Percentiles rank a stretch among this genome's conserved stretches.
Conservation (phyloP, 2,113 vertebrate genomes). For the Heloderma charlesbogerti region DNA sequence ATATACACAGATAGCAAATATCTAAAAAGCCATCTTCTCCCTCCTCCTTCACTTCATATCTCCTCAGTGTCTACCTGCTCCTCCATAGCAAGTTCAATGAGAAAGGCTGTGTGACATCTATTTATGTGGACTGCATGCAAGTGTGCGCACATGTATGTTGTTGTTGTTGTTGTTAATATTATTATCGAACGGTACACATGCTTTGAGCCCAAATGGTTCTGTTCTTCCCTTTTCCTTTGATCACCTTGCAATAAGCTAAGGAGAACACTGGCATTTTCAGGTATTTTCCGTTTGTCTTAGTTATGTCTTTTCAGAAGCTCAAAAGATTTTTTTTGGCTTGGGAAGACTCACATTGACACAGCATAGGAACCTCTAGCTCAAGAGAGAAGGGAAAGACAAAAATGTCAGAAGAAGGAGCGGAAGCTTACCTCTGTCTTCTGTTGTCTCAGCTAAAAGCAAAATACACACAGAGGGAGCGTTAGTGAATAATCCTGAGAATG, state of each 20-base stretch:
- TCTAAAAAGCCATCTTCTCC: background rate
- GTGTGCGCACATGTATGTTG: too few relatives aligned
- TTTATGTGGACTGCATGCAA: background rate
- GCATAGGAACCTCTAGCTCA: background rate
- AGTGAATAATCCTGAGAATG: background rate
- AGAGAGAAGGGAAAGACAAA: background rate
- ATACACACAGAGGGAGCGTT: background rate
- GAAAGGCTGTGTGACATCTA: background rate
- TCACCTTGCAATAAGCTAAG: background rate
- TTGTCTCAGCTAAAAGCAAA: background rate
- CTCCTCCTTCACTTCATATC: too few relatives aligned
- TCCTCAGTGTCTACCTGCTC: background rate
- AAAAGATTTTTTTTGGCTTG: background rate
- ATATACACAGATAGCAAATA: background rate
- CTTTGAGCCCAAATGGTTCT: background rate
- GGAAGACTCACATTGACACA: background rate
- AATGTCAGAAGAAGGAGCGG: background rate
- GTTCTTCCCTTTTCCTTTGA: background rate
- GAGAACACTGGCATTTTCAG: background rate
- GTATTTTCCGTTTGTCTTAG: background rate
- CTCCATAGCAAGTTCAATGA: background rate
- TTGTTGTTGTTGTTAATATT: too few relatives aligned
- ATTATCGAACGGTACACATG: background rate
- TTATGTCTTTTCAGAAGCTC: background rate
- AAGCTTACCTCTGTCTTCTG: background rate